Percentiles rank a stretch among this genome's conserved stretches.
These are phyloP conservation scores for Sphaeramia orbicularis DNA, from an alignment of 2,797 vertebrate species.

Conservation along the genomic window DNA sequence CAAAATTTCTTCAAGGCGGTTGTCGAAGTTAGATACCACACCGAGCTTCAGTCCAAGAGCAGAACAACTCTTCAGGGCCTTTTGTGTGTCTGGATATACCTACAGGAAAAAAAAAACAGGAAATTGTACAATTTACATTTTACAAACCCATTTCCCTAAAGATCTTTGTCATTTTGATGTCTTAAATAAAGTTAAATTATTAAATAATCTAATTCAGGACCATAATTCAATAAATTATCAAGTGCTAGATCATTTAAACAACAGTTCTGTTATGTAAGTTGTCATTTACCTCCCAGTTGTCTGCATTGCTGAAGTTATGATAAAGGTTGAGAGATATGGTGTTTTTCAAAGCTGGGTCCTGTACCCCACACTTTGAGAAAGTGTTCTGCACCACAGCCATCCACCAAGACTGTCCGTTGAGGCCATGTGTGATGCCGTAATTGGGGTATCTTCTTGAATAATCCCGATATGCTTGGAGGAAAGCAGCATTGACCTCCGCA, in stretches of 20 bases:
- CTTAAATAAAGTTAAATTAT: background rate
- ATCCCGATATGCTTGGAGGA: slow-evolving; percentile 77
- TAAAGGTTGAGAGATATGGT: slow-evolving; percentile 88
- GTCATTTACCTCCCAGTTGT: slow-evolving; percentile 89
- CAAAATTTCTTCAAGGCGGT: slow-evolving; percentile 88
- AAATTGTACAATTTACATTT: slow-evolving; percentile 7
- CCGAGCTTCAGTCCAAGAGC: slow-evolving; percentile 87
- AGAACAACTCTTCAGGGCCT: slow-evolving; percentile 83
- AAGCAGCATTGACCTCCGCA: slow-evolving; percentile 79
- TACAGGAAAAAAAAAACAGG: slow-evolving; percentile 43
- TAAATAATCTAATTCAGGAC: background rate
- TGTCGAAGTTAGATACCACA: slow-evolving; percentile 95
- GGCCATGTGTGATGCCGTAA: slow-evolving; percentile 88
- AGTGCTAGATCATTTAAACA: background rate
- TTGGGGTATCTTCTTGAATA: slow-evolving; percentile 87
- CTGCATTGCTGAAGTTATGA: slow-evolving; percentile 83
- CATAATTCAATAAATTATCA: too few species aligned
- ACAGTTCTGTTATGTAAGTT: background rate
- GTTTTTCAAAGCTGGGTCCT: slow-evolving; percentile 75
- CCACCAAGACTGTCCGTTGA: slow-evolving; percentile 92
- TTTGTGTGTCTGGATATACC: slow-evolving; percentile 87
- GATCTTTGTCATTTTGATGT: too few species aligned
- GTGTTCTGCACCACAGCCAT: slow-evolving; percentile 85
- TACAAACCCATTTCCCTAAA: background rate
- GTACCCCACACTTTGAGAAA: slow-evolving; percentile 85